These are phyloP conservation scores for Cirrhinus molitorella DNA, from an alignment of 2,797 vertebrate genomes.

Conservation along the genomic window DNA sequence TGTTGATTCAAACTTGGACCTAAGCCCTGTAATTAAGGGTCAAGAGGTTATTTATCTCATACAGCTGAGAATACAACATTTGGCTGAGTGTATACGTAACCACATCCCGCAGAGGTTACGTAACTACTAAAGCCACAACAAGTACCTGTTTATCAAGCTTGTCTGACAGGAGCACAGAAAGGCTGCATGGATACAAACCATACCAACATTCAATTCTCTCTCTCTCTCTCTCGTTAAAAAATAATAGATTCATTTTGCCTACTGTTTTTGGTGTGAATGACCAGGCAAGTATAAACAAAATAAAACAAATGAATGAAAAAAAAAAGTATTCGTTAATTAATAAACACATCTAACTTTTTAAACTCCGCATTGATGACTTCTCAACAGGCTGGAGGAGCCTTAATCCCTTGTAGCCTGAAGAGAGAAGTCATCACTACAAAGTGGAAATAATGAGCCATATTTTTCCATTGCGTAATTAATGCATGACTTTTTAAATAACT, in stretches of 20 bases:
- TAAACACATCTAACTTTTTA: not conserved
- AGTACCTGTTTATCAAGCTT: conserved; percentile 21
- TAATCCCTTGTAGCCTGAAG: conserved; percentile 53
- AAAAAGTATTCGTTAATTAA: not conserved
- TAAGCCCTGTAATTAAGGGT: conserved; percentile 33
- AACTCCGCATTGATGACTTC: conserved; percentile 18
- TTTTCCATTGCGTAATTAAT: conserved; percentile 67
- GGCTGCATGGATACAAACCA: not conserved
- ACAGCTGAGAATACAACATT: conserved; percentile 32
- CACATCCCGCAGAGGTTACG: conserved; percentile 14
- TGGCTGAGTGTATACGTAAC: not conserved
- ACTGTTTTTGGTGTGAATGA: not conserved
- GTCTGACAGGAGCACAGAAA: conserved; percentile 17
- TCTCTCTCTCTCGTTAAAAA: not conserved
- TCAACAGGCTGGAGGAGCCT: conserved; percentile 25
- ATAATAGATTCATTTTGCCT: not conserved
- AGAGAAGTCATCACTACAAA: conserved; percentile 60
- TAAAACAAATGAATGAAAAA: not conserved
- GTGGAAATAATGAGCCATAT: conserved; percentile 64
- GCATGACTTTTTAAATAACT: conserved; percentile 64
- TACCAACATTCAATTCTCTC: not conserved
- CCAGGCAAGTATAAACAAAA: conserved; percentile 29
- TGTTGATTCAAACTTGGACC: conserved; percentile 21
- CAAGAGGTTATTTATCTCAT: conserved; percentile 36
- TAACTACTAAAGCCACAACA: conserved; percentile 15